phyloP scores from a whole-genome alignment of 2,797 vertebrate genomes.

The Takifugu rubripes region DNA sequence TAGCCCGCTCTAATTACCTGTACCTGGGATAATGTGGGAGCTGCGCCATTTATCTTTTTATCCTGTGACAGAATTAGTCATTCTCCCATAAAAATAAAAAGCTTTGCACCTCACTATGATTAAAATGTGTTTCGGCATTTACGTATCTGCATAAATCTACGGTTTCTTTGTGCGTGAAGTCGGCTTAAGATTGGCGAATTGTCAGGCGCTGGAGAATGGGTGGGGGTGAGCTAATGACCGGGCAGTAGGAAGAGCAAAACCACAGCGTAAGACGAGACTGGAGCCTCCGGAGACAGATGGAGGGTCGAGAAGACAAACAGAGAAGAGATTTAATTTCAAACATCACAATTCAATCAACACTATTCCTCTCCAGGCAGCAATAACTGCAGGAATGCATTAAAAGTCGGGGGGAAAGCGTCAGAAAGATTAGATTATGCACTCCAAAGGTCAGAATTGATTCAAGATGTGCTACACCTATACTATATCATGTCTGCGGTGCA shows the following conservation, averaged over 20 bases:
- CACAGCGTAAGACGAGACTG: constrained; percentile 10
- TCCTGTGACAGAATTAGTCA: neutral
- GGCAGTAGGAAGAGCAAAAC: neutral
- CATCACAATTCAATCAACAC: constrained; percentile 61
- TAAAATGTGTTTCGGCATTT: neutral
- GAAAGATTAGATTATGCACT: constrained; percentile 39
- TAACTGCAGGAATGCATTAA: constrained; percentile 52
- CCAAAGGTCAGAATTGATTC: constrained; percentile 45
- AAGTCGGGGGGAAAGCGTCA: constrained; percentile 46
- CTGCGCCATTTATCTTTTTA: constrained; percentile 13
- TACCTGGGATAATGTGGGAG: constrained; percentile 6
- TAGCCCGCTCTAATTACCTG: constrained; percentile 4
- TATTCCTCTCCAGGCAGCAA: constrained; percentile 56
- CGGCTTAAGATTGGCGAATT: no score
- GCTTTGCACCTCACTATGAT: neutral
- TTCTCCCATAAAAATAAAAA: neutral
- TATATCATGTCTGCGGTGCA: constrained; percentile 27
- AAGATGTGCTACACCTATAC: constrained; percentile 30
- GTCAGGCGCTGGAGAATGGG: neutral
- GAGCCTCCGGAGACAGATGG: constrained; percentile 35
- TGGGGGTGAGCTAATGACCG: constrained; percentile 1
- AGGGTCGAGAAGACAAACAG: constrained; percentile 48
- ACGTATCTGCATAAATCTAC: neutral
- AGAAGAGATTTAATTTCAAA: constrained; percentile 51
- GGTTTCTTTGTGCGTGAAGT: neutral